phyloP scores from a whole-genome alignment of 2,113 vertebrate species.

The Vidua macroura region DNA sequence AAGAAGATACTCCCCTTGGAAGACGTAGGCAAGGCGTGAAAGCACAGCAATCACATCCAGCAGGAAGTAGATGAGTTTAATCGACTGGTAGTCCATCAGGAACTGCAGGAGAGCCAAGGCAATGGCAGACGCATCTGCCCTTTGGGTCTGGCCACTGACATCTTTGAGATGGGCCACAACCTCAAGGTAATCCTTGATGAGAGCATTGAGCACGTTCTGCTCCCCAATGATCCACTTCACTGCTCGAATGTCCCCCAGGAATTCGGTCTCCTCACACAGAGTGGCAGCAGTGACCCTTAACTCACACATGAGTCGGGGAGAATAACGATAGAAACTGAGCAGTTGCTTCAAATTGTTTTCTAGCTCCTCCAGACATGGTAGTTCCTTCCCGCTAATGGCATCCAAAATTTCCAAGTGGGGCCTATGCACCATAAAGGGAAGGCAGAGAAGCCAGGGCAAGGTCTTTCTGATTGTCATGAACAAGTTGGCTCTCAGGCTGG shows the following conservation, averaged over 20 bases:
- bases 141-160: constrained; percentile 90
- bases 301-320: constrained; percentile 90
- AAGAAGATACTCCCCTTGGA: constrained; percentile 90
- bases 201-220: constrained; percentile 92
- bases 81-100: constrained; percentile 93
- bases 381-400: constrained; percentile 92
- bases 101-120: constrained; percentile 93
- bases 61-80: constrained; percentile 96
- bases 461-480: constrained; percentile 90
- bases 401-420: constrained; percentile 93
- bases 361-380: constrained; percentile 91
- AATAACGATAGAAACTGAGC: constrained; percentile 95
- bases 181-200: constrained; percentile 96
- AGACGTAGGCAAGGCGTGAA: constrained; percentile 88
- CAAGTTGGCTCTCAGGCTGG: constrained; percentile 85
- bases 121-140: constrained; percentile 89
- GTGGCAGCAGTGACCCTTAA: constrained; percentile 87
- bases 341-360: constrained; percentile 96
- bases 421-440: constrained; percentile 92
- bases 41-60: constrained; percentile 91
- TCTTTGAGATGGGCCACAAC: constrained; percentile 93
- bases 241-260: constrained; percentile 91
- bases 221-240: constrained; percentile 94
- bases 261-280: constrained; percentile 91
- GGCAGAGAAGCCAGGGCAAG: constrained; percentile 90